These are phyloP conservation scores for Caenorhabditis zanzibari DNA, from an alignment of 2,888 invertebrate species.

Conservation along the genomic window DNA sequence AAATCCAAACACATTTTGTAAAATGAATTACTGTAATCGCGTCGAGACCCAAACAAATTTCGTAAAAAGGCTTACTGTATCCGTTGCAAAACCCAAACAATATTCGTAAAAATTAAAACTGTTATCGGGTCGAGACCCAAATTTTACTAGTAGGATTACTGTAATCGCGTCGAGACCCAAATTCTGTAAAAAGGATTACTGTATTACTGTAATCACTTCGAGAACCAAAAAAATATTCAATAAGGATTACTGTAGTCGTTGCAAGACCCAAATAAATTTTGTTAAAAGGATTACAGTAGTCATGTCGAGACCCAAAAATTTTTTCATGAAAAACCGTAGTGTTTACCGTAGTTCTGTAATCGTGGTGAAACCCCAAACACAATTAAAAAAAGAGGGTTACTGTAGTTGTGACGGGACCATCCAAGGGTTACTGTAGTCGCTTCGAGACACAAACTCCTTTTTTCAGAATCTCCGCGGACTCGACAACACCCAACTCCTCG, in stretches of 20 bases:
- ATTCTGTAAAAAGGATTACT: not conserved
- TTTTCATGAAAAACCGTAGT: too few species aligned
- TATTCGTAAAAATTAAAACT: too few species aligned
- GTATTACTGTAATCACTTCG: not conserved
- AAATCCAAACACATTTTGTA: too few species aligned
- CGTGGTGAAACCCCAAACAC: not conserved
- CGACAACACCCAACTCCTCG: slow-evolving; percentile 53
- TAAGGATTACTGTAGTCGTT: not conserved
- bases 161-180: not conserved
- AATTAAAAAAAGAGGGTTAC: not conserved
- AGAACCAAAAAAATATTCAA: too few species aligned
- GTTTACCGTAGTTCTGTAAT: not conserved
- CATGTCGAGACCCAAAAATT: not conserved
- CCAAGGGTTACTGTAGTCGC: not conserved
- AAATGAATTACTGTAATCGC: too few species aligned
- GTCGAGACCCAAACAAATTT: too few species aligned
- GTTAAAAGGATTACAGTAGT: not conserved
- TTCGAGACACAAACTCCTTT: not conserved
- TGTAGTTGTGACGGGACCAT: not conserved
- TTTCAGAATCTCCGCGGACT: slow-evolving; percentile 34
- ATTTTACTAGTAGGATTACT: too few species aligned
- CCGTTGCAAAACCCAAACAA: too few species aligned
- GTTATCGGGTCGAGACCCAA: not conserved
- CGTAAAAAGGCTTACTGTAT: too few species aligned
- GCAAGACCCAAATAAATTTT: not conserved